Evolutionary conservation across 2,797 vertebrate species (phyloP), one percentile per base, ranked within the genome.

Genomic region (Alosa sapidissima): DNA sequence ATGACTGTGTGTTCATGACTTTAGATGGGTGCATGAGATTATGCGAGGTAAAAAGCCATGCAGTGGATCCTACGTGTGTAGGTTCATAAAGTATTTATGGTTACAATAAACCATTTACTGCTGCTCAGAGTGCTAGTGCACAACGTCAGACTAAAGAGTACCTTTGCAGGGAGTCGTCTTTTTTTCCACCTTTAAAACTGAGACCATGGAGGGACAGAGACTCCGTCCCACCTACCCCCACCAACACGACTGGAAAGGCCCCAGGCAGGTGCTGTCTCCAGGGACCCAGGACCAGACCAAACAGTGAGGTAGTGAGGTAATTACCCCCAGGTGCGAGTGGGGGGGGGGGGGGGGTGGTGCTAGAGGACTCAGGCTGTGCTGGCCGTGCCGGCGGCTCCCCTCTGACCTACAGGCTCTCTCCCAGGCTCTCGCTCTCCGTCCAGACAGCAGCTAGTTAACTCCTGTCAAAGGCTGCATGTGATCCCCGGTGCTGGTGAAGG

Each of bases 231-330:
- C 16, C n/a, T 24, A 36, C 47, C 28, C 81, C 55, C 24, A 7
- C 33, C 33, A 36, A 2, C 75, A 65, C 55, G 21, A 28, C 82
- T 51, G 81, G 36, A 47, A 2, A 75, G 87, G 72, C 85, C 87
- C 85, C 85, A 88, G 87, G 90, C 89, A 91, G 88, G 88, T 88
- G 88, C 81, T 5, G 49, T 83, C 86, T 65, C 60, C 6, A 21
- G 41, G 47, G 87, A 86, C 88, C 86, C 14, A 48, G 85, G 84
- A 81, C 72, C 60, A 2, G 83, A 84, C 81, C 75, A 86, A 81
- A 84, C 82, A 82, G 28, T 81, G 84, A 91, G 86, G 87, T 92
- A 82, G 28, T 81, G 84, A 91, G 86, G 87, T 92, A 92, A 93
- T 93, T 92, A 87, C 84, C 86, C 85, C 89, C 89, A 89, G 89